phyloP scores from a whole-genome alignment of 1,140 invertebrate species.

The Bombus haemorrhoidalis region DNA sequence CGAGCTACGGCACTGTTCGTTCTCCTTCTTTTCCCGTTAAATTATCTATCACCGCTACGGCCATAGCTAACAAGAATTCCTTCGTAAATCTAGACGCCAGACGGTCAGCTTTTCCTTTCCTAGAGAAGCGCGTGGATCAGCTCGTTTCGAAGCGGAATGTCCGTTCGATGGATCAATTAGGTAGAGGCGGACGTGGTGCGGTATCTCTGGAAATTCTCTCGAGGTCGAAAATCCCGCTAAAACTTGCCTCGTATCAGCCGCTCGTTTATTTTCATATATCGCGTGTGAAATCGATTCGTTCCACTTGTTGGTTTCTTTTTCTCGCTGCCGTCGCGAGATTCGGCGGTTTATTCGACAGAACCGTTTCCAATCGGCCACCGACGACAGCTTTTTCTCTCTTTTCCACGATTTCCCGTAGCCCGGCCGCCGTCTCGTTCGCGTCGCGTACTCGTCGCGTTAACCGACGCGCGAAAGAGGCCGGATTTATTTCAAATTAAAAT shows the following conservation, averaged over 20 bases:
- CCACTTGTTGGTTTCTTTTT: background rate
- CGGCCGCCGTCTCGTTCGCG: background rate
- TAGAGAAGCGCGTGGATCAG: background rate
- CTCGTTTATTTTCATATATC: background rate
- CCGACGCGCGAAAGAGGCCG: conserved; percentile 39
- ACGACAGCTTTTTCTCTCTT: background rate
- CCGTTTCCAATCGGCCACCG: background rate
- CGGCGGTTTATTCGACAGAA: background rate
- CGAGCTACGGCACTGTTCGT: too few species aligned
- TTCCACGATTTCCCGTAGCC: background rate
- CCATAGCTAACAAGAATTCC: background rate
- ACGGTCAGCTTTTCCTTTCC: too few species aligned
- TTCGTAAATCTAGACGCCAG: background rate
- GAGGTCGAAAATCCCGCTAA: background rate
- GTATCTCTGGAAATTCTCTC: too few species aligned
- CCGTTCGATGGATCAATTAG: background rate
- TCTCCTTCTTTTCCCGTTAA: too few species aligned
- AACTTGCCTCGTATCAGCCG: background rate
- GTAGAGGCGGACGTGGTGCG: too few species aligned
- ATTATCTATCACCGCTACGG: too few species aligned
- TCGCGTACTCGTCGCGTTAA: conserved; percentile 26
- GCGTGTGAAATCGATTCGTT: too few species aligned
- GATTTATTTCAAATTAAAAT: conserved; percentile 75
- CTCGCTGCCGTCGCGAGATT: background rate
- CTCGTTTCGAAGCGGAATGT: background rate